Percentiles rank a stretch among this genome's conserved stretches.
Evolutionary conservation across 2,888 invertebrate genomes (phyloP).

Genomic region (Seira sanloemensis): DNA sequence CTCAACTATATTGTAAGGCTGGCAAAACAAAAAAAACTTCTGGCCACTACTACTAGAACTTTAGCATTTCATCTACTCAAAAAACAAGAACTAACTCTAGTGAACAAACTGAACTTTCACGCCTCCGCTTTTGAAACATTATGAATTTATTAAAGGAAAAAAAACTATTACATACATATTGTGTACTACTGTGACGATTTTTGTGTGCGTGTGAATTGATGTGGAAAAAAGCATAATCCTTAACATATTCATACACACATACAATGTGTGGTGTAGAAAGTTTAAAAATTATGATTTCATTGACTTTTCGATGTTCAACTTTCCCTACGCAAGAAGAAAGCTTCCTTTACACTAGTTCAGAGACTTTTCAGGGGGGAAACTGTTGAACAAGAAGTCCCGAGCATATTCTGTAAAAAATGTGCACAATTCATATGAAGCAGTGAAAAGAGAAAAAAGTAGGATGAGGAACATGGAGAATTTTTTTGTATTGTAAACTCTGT

Average conservation of each 20-base stretch:
- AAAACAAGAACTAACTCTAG: not conserved
- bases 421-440: slow-evolving; percentile 2
- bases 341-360: slow-evolving; percentile 16
- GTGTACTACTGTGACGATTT: not conserved
- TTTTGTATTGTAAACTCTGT: not conserved
- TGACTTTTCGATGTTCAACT: slow-evolving; percentile 43
- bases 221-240: not conserved
- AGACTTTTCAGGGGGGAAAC: slow-evolving; percentile 22
- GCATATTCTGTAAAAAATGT: not conserved
- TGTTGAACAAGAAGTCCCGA: too few species aligned
- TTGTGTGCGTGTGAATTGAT: not conserved
- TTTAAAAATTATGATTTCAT: slow-evolving; percentile 23
- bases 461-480: not conserved
- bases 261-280: not conserved
- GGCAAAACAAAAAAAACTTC: too few species aligned
- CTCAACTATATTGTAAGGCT: not conserved
- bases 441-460: not conserved
- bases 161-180: not conserved
- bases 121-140: not conserved
- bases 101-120: not conserved
- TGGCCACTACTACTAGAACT: slow-evolving; percentile 8
- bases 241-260: not conserved
- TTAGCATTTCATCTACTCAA: slow-evolving; percentile 1
- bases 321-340: not conserved
- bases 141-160: not conserved